Evolutionary conservation across 2,113 vertebrate species (phyloP).

Genomic region (Tupaia tana): DNA sequence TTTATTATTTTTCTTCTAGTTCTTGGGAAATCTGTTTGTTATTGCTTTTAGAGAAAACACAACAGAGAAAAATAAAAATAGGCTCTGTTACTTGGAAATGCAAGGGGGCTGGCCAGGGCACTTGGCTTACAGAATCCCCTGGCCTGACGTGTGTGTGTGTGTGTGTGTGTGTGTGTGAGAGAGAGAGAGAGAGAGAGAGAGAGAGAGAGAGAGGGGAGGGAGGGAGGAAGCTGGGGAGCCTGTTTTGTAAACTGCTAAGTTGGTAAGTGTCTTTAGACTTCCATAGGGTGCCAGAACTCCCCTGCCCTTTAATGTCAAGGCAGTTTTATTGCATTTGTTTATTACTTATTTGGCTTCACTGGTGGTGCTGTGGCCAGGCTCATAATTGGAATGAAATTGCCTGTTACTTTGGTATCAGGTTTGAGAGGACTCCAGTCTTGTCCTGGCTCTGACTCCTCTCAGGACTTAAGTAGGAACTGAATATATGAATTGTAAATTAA

Average conservation of each 20-base stretch:
- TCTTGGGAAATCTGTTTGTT: conserved; percentile 63
- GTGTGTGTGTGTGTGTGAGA: not conserved
- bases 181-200: not conserved
- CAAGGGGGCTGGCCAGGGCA: conserved; percentile 53
- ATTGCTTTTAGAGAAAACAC: conserved; percentile 32
- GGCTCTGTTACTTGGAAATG: conserved; percentile 63
- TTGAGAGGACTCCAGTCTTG: conserved; percentile 63
- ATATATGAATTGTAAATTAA: conserved; percentile 83
- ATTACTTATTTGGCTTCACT: conserved; percentile 81
- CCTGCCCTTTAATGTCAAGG: conserved; percentile 81
- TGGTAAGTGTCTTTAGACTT: conserved; percentile 73
- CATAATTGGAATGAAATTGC: conserved; percentile 79
- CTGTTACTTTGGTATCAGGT: conserved; percentile 68
- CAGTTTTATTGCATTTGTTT: conserved; percentile 76
- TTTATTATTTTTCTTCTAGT: not conserved
- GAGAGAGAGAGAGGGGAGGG: not conserved
- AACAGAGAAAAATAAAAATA: conserved; percentile 65
- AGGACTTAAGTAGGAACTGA: conserved; percentile 64
- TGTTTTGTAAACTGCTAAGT: conserved; percentile 73
- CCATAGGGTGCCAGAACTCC: conserved; percentile 65
- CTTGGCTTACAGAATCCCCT: conserved; percentile 63
- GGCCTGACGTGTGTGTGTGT: not conserved
- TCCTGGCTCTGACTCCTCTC: conserved; percentile 45
- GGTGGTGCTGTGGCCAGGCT: conserved; percentile 67
- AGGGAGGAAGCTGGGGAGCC: conserved; percentile 25